Evolutionary conservation across 2,888 invertebrate species (phyloP).

Genomic region (Acronicta alni): DNA sequence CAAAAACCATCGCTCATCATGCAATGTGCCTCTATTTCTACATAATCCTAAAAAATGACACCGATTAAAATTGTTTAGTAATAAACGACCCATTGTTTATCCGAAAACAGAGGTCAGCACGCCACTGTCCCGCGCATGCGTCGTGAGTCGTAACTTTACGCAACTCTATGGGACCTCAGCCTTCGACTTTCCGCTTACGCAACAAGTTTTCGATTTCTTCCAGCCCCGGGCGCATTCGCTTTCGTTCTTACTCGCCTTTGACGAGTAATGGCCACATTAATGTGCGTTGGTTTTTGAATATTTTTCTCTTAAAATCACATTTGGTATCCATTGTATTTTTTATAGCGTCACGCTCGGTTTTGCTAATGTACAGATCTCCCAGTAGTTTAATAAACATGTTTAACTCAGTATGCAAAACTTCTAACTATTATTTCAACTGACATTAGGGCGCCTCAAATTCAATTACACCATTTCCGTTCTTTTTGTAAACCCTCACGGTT

Average conservation of each 20-base stretch:
- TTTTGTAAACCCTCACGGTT: too few species aligned
- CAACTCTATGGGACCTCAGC: slow-evolving; percentile 71
- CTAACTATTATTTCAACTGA: too few species aligned
- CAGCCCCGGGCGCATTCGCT: slow-evolving; percentile 75
- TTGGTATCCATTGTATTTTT: slow-evolving; percentile 4
- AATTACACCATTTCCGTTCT: too few species aligned
- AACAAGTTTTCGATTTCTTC: slow-evolving; percentile 84
- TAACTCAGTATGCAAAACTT: background rate
- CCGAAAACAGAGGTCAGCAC: slow-evolving; percentile 53
- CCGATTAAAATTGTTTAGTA: slow-evolving; percentile 47
- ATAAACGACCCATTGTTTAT: slow-evolving; percentile 56
- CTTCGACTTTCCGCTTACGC: slow-evolving; percentile 79
- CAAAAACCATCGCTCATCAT: background rate
- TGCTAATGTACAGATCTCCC: background rate
- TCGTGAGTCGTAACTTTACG: slow-evolving; percentile 63
- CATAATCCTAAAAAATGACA: slow-evolving; percentile 37
- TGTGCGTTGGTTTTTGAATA: slow-evolving; percentile 21
- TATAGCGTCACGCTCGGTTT: slow-evolving; percentile 14
- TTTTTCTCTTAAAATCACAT: slow-evolving; percentile 20
- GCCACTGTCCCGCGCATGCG: slow-evolving; percentile 55
- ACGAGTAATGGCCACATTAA: slow-evolving; percentile 38
- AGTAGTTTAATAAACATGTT: background rate
- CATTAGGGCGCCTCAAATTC: too few species aligned
- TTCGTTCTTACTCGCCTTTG: slow-evolving; percentile 66
- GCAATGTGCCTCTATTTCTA: slow-evolving; percentile 23